Percentiles rank a stretch among this genome's conserved stretches.
Evolutionary conservation across 2,797 vertebrate species (phyloP).

Genomic region (Otolemur crassicaudatus): DNA sequence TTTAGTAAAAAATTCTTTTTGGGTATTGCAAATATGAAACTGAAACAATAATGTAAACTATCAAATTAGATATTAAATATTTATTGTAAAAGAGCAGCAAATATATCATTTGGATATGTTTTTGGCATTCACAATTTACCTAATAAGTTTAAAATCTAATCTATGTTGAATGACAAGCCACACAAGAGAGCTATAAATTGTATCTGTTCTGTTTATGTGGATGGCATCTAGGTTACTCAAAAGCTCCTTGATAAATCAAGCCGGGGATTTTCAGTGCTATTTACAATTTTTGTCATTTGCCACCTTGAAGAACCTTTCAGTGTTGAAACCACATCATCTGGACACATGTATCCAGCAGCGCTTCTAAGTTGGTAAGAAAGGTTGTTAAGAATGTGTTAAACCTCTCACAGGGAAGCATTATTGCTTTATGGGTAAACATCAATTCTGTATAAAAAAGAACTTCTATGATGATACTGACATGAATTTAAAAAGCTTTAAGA

Average conservation of each 20-base stretch:
- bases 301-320: background rate
- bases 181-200: background rate
- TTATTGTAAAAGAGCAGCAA: background rate
- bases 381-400: constrained; percentile 57
- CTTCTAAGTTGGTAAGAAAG: background rate
- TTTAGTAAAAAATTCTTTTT: background rate
- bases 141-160: background rate
- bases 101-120: background rate
- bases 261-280: background rate
- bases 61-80: background rate
- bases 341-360: background rate
- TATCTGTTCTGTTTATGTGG: background rate
- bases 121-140: background rate
- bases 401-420: constrained; percentile 35
- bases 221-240: background rate
- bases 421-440: constrained; percentile 30
- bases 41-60: background rate
- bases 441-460: background rate
- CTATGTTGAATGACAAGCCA: background rate
- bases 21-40: background rate
- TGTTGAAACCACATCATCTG: background rate
- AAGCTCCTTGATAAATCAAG: constrained; percentile 23
- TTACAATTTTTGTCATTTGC: background rate
- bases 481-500: constrained; percentile 17
- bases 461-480: background rate